Conservation (phyloP, 1,140 invertebrate species). For the Conopomorpha cramerella region DNA sequence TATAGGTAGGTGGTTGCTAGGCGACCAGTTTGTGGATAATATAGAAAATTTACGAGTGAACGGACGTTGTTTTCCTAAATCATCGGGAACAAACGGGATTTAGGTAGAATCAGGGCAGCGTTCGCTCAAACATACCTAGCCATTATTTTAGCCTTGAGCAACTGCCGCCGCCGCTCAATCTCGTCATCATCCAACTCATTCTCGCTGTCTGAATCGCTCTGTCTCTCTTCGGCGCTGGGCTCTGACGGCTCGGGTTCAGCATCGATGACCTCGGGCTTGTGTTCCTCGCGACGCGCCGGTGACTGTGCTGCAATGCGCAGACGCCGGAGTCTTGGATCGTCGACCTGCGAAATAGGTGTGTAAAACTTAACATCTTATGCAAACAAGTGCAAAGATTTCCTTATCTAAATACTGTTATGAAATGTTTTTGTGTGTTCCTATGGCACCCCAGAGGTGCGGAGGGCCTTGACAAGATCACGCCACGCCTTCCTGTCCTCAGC, state of each 20-base stretch:
- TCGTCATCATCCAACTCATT: conserved; percentile 74
- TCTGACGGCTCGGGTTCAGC: conserved; percentile 56
- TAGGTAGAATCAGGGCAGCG: too few species aligned
- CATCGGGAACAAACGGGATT: too few species aligned
- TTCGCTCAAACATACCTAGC: conserved; percentile 31
- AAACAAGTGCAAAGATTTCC: too few species aligned
- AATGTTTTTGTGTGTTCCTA: too few species aligned
- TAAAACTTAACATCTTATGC: too few species aligned
- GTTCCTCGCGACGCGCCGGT: conserved; percentile 40
- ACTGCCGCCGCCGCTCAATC: conserved; percentile 78
- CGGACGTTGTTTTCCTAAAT: too few species aligned
- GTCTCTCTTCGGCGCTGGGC: conserved; percentile 26
- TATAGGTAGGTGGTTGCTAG: too few species aligned
- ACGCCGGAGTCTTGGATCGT: conserved; percentile 78
- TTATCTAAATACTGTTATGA: too few species aligned
- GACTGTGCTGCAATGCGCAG: conserved; percentile 54
- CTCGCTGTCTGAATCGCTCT: conserved; percentile 67
- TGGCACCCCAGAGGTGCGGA: too few species aligned
- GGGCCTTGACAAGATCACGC: too few species aligned
- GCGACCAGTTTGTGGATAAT: too few species aligned
- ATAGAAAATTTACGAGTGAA: not conserved
- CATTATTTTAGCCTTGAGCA: conserved; percentile 58
- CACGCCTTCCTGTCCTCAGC: too few species aligned
- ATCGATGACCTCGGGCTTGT: conserved; percentile 63
- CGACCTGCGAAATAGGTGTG: conserved; percentile 41